Evolutionary conservation across 2,888 invertebrate species (phyloP), one percentile per base, ranked within the genome.

Genomic region (Caenorhabditis japonica): DNA sequence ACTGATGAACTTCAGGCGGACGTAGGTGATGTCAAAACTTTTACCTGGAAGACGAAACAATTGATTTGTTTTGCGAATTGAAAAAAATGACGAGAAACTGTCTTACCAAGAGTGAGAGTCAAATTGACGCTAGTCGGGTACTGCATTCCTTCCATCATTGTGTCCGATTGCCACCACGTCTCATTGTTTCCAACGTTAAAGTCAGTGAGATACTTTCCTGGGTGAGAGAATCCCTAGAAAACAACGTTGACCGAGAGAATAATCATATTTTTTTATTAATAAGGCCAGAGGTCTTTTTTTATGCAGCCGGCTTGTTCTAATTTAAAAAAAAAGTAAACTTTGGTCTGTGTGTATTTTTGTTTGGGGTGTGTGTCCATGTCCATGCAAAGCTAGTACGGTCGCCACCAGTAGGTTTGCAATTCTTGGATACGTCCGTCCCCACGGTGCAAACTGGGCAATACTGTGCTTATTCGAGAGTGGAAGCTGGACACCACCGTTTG

Each of bases 91-190:
- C n/a, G n/a, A n/a, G 19, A 27, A 15, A 0, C 3, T n/a, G 10
- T 30, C 79, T 72, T 83, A 94, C 95, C 92, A 76, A 96, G 91
- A 87, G 93, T 91, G 30, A 97, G 90, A 0, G 95, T 96, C 75
- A 99, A 90, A 89, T 97, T 97, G 82, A 99, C 96, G 89, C 92
- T 92, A 85, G 92, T 93, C 0, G 95, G 95, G 88, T 93, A 93
- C 88, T 95, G 94, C 61, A 95, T 92, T 25, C 93, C 93, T 86
- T 97, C 95, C 85, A 91, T 92, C 95, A 99, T 96, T 2, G 99
- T 97, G 88, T 97, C 95, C 0, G 95, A 95, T 88, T 96, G 95
- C 96, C 96, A 96, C 94, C 94, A 96, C 0, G 95, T 94, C 80
- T 93, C 92, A 87, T 94, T 93, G 80, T 94, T 93, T 75, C 92